Evolutionary conservation across 2,113 vertebrate genomes (phyloP).

Genomic region (Tachysurus fulvidraco): DNA sequence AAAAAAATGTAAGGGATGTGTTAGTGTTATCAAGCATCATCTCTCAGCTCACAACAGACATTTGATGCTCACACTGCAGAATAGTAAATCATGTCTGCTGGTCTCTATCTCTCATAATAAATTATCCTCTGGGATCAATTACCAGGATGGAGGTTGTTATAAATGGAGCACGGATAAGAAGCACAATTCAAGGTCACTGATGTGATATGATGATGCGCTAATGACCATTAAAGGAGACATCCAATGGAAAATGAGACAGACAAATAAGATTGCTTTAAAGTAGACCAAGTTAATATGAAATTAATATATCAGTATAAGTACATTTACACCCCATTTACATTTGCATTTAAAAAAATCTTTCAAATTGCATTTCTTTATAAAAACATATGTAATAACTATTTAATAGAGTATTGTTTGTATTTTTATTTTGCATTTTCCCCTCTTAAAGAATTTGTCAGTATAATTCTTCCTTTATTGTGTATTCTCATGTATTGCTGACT

Average conservation of each 20-base stretch:
- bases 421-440: background rate
- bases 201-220: conserved; percentile 62
- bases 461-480: background rate
- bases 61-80: conserved; percentile 35
- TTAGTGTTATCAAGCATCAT: background rate
- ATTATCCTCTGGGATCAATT: conserved; percentile 52
- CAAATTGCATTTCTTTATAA: background rate
- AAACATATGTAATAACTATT: background rate
- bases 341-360: background rate
- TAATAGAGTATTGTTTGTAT: background rate
- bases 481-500: background rate
- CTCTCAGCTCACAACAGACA: conserved; percentile 31
- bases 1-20: conserved; percentile 17
- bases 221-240: conserved; percentile 40
- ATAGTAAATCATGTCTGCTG: conserved; percentile 33
- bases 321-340: background rate
- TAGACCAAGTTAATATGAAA: conserved; percentile 16
- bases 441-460: background rate
- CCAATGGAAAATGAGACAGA: conserved; percentile 1
- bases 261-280: conserved; percentile 1
- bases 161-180: conserved; percentile 40
- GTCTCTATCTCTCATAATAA: conserved; percentile 43
- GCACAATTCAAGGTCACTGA: conserved; percentile 57
- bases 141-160: conserved; percentile 48
- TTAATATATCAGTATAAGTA: background rate